Base-by-base conservation (phyloP, 92 coral and sea anemone species). In the Siderastrea siderea region DNA sequence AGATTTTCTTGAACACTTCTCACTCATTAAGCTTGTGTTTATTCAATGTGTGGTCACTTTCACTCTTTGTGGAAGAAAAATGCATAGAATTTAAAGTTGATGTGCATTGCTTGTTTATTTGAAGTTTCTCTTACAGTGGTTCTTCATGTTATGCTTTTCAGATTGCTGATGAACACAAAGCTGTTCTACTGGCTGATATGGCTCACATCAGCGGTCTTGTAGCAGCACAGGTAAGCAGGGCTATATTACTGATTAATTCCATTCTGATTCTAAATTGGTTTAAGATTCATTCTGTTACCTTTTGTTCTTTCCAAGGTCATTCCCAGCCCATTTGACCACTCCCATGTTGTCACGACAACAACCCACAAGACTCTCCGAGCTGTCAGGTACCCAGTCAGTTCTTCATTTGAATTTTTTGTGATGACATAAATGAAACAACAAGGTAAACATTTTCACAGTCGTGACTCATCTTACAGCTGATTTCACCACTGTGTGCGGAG, bases 191-290 rank as follows among this genome's bases (percentile, higher is more conserved):
- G 73, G 96, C 92, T 43, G 99, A 97, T 75, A 97, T 97, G 84
- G 99, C 99, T 3, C 99, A 97, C 85, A 97, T 97, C 73, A 95
- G 98, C 90, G 99, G 99, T 62, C 93, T 97, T 51, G 92, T 97
- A 54, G 97, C 99, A 16, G 99, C 98, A 0, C 91, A 90, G 95
- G 99, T 97, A 89, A 89, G 77, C 6, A 53, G 19, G 43, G 51
- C 0, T 69, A 69, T 13, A 6, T 38, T 44, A 17, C 68, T 55
- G 50, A 19, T 13, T 48, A 45, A 14, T 46, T 3, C 9, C 47
- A 2, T 48, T 59, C 26, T 11, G 3, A 45, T 8, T 58, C 16
- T 17, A 16, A 57, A 46, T 47, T 9, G 38, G 38, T 17, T 15
- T 62, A 16, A 55, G 3, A 26, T 77, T 80, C 12, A 47, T n/a